Evolutionary conservation across 2,888 invertebrate genomes (phyloP).

Genomic region (Meloe dianella): DNA sequence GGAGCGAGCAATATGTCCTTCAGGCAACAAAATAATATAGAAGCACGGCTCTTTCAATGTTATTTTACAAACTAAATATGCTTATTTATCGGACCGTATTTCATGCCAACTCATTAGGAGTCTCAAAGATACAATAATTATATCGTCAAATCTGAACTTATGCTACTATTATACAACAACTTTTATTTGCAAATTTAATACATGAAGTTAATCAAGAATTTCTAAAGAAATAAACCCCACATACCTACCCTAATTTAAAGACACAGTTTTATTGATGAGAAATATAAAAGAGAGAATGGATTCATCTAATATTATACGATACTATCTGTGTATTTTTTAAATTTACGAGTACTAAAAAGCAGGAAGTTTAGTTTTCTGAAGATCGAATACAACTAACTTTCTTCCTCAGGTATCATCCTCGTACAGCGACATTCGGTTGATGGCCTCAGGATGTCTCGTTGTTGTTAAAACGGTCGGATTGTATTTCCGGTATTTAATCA

Average conservation of each 20-base stretch:
- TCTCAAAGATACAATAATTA: constrained; percentile 32
- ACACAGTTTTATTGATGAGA: neutral
- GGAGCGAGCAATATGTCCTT: constrained; percentile 29
- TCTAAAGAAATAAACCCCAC: neutral
- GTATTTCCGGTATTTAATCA: constrained; percentile 9
- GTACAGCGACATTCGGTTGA: constrained; percentile 1
- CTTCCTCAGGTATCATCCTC: constrained; percentile 4
- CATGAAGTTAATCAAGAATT: no score
- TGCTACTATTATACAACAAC: neutral
- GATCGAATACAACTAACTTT: neutral
- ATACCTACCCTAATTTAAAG: neutral
- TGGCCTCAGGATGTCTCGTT: neutral
- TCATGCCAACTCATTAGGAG: constrained; percentile 32
- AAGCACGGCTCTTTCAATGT: constrained; percentile 29
- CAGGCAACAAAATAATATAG: constrained; percentile 30
- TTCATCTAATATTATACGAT: neutral
- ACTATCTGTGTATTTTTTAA: neutral
- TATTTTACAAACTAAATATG: constrained; percentile 30
- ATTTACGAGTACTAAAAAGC: constrained; percentile 1
- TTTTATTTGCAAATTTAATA: neutral
- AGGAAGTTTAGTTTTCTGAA: constrained; percentile 7
- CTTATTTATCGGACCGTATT: constrained; percentile 32
- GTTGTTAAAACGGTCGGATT: constrained; percentile 4
- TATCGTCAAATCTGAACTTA: constrained; percentile 27
- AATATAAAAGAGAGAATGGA: neutral